Evolutionary conservation across 2,888 invertebrate genomes (phyloP).

Genomic region (Electrophaes corylata): DNA sequence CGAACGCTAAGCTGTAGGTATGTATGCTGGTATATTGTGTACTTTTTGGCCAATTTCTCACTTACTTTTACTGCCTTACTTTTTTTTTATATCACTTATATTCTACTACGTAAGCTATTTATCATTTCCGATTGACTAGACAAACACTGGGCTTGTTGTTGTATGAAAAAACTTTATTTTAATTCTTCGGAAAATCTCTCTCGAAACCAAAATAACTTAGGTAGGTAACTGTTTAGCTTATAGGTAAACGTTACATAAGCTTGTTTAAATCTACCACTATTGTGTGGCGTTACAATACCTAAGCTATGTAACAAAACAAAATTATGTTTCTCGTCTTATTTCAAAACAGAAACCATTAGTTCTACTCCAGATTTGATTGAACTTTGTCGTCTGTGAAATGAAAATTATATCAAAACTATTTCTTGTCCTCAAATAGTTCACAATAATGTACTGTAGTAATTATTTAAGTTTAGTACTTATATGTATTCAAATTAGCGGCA

Average conservation of each 20-base stretch:
- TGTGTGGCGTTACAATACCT: conserved; percentile 27
- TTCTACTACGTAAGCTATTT: too few relatives aligned
- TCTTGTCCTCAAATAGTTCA: neutral
- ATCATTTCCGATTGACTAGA: too few relatives aligned
- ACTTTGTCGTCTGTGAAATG: conserved; percentile 19
- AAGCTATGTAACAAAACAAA: conserved; percentile 25
- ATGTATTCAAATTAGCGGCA: conserved; percentile 38
- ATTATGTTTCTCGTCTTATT: conserved; percentile 8
- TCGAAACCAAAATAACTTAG: neutral
- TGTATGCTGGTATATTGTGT: too few relatives aligned
- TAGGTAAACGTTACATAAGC: conserved; percentile 14
- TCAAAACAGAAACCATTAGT: conserved; percentile 13
- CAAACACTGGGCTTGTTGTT: too few relatives aligned
- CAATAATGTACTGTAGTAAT: conserved; percentile 29
- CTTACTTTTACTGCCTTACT: too few relatives aligned
- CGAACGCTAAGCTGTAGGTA: too few relatives aligned
- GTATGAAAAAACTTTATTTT: too few relatives aligned
- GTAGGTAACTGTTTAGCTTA: conserved; percentile 8
- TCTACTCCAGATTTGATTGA: conserved; percentile 4
- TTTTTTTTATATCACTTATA: too few relatives aligned
- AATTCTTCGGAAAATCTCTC: neutral
- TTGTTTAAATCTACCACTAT: conserved; percentile 35
- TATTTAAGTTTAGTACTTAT: conserved; percentile 39
- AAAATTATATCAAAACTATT: conserved; percentile 6
- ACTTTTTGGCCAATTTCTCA: too few relatives aligned